Conservation (phyloP, 2,888 invertebrate genomes). For the Chrysolina americana region DNA sequence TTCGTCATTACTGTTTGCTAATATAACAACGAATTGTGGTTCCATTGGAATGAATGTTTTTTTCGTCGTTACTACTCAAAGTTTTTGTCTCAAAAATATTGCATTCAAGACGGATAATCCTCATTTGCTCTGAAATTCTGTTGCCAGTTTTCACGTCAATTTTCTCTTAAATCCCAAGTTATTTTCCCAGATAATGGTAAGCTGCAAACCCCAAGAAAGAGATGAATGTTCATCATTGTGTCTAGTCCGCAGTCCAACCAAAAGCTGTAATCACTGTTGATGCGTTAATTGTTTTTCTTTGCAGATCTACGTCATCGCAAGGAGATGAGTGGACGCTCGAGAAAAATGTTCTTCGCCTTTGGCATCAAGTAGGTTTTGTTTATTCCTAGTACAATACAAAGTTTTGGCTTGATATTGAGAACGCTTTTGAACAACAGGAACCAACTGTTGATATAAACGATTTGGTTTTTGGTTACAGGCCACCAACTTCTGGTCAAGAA, state of each 20-base stretch:
- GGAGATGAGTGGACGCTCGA: not conserved
- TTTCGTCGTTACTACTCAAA: not conserved
- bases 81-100: not conserved
- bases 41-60: not conserved
- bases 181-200: not conserved
- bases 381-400: not conserved
- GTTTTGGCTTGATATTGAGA: not conserved
- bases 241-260: not conserved
- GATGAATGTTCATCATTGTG: not conserved
- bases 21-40: conserved; percentile 6
- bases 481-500: no score
- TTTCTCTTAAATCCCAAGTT: no score
- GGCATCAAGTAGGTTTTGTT: conserved; percentile 3
- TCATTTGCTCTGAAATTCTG: conserved; percentile 1
- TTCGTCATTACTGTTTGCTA: not conserved
- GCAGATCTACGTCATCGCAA: conserved; percentile 1
- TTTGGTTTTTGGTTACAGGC: not conserved
- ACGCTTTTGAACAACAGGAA: not conserved
- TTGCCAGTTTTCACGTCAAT: not conserved
- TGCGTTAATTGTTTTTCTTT: not conserved
- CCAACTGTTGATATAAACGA: not conserved
- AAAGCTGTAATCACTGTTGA: not conserved
- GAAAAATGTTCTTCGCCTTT: not conserved
- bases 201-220: not conserved
- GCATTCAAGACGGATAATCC: not conserved